Evolutionary conservation across 2,797 vertebrate genomes (phyloP).

Genomic region (Astyanax mexicanus): DNA sequence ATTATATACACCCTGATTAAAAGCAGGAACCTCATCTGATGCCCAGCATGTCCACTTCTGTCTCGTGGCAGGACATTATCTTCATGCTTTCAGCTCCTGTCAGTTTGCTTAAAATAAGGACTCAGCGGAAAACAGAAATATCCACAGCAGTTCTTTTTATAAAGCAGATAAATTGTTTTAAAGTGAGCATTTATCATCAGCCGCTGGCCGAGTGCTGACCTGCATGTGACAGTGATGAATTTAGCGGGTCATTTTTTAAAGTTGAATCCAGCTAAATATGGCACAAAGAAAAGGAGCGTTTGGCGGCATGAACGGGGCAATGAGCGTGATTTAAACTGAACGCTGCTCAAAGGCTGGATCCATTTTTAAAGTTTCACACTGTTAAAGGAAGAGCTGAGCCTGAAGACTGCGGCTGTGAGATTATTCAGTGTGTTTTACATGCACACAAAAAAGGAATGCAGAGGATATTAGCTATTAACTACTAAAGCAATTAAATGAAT

Average conservation of each 20-base stretch:
- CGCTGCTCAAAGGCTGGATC: not conserved
- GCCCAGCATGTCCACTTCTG: not conserved
- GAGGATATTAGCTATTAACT: too few species aligned
- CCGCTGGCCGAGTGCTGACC: slow-evolving; percentile 15
- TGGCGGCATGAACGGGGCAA: not conserved
- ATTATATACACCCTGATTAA: not conserved
- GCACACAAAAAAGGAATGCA: not conserved
- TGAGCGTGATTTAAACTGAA: slow-evolving; percentile 7
- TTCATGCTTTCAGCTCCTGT: slow-evolving; percentile 10
- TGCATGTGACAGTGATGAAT: slow-evolving; percentile 33
- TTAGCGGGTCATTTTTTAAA: slow-evolving; percentile 21
- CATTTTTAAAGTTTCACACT: not conserved
- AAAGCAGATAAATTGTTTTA: slow-evolving; percentile 77
- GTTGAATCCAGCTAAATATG: slow-evolving; percentile 54
- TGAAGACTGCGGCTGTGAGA: not conserved
- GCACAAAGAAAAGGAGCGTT: slow-evolving; percentile 6
- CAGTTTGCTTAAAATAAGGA: slow-evolving; percentile 58
- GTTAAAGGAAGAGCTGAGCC: not conserved
- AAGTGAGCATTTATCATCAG: slow-evolving; percentile 65
- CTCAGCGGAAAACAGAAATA: slow-evolving; percentile 74
- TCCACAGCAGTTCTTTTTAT: slow-evolving; percentile 58
- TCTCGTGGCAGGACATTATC: not conserved
- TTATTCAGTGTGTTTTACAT: too few species aligned
- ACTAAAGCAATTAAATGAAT: too few species aligned
- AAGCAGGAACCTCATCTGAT: not conserved